phyloP scores from a whole-genome alignment of 2,797 vertebrate genomes.

The Toxotes lorentzi region DNA sequence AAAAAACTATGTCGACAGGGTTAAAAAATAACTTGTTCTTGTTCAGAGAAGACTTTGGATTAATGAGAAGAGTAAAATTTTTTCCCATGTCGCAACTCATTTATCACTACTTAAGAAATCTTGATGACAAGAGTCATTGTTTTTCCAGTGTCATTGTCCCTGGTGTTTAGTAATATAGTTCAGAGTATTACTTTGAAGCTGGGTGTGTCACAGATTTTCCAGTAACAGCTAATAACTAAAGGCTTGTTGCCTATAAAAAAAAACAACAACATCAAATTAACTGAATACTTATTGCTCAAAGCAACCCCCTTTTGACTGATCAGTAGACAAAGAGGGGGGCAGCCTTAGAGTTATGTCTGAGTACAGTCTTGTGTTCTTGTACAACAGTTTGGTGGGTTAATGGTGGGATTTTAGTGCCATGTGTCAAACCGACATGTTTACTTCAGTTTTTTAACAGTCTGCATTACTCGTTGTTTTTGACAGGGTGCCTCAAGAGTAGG shows the following conservation, averaged over 20 bases:
- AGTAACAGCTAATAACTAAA: constrained; percentile 15
- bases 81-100: background rate
- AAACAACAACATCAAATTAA: background rate
- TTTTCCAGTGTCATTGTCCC: background rate
- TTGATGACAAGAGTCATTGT: constrained; percentile 19
- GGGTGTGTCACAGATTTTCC: constrained; percentile 7
- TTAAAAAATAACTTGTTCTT: background rate
- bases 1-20: background rate
- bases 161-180: constrained; percentile 5
- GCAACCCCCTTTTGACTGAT: background rate
- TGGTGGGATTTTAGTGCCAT: too few species aligned
- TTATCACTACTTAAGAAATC: constrained; percentile 6
- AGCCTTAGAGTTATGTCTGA: background rate
- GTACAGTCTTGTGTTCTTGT: too few species aligned
- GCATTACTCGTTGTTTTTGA: too few species aligned
- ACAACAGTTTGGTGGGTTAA: too few species aligned
- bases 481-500: too few species aligned
- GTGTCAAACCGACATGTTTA: too few species aligned
- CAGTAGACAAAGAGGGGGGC: background rate
- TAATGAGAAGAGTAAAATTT: background rate
- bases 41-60: background rate
- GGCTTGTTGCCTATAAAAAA: background rate
- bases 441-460: background rate
- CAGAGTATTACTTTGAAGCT: background rate
- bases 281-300: background rate